These are phyloP conservation scores for Globicephala melas DNA, from an alignment of 2,113 vertebrate genomes.

Conservation along the genomic window DNA sequence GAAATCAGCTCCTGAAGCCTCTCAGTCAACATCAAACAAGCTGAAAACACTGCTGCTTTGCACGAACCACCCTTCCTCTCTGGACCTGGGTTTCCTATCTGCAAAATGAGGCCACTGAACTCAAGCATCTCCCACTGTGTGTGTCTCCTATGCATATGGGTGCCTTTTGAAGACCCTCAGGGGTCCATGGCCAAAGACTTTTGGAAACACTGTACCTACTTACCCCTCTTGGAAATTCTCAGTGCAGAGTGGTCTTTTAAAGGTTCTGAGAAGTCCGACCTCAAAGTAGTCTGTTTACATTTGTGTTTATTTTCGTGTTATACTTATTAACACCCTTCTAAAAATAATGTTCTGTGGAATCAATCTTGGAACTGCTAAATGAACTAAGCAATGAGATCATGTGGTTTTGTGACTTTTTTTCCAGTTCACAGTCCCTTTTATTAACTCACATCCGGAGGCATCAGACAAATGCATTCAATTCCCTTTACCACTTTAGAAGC, in stretches of 20 bases:
- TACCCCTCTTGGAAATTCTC: neutral
- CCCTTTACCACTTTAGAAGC: neutral
- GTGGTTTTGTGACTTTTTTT: neutral
- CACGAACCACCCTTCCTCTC: neutral
- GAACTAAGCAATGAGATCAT: neutral
- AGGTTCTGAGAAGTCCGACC: neutral
- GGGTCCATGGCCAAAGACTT: neutral
- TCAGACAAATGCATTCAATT: neutral
- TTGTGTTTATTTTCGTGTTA: neutral
- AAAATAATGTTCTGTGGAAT: constrained; percentile 4
- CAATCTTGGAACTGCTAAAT: neutral
- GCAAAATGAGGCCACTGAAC: neutral
- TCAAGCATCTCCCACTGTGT: neutral
- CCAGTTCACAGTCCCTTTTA: neutral
- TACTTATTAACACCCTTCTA: neutral
- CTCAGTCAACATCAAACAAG: neutral
- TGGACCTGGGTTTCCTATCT: neutral
- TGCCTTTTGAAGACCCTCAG: neutral
- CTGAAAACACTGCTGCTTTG: neutral
- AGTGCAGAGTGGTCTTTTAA: neutral
- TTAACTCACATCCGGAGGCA: neutral
- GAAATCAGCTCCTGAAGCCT: neutral
- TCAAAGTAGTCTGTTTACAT: neutral
- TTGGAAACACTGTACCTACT: neutral
- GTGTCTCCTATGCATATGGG: neutral